These are phyloP conservation scores for Galaxea fascicularis DNA, from an alignment of 92 coral and sea anemone genomes.

Conservation along the genomic window DNA sequence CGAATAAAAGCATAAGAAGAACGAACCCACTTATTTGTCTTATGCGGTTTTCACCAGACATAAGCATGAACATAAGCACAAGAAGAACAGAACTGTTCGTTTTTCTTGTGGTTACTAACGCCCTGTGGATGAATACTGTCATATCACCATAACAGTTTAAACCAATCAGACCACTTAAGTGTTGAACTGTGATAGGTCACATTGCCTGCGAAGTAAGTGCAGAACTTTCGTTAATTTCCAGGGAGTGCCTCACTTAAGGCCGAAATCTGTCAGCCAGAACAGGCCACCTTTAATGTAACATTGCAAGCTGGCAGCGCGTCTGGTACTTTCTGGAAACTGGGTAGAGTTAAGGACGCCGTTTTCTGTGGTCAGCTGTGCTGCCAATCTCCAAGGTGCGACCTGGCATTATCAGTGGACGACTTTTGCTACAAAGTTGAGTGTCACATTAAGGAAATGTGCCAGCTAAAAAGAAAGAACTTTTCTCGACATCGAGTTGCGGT, in stretches of 20 bases:
- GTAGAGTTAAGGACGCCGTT: slow-evolving; percentile 64
- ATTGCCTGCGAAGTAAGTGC: too few relatives aligned
- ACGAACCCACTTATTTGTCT: too few relatives aligned
- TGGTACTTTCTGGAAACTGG: slow-evolving; percentile 87
- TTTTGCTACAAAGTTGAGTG: slow-evolving; percentile 89
- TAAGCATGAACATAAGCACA: too few relatives aligned
- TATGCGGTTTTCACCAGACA: too few relatives aligned
- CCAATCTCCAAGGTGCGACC: slow-evolving; percentile 76
- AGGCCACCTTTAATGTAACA: slow-evolving; percentile 70
- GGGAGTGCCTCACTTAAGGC: slow-evolving; percentile 39
- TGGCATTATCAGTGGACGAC: slow-evolving; percentile 88
- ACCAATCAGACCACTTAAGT: too few relatives aligned
- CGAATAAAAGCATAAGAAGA: too few relatives aligned
- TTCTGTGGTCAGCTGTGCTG: slow-evolving; percentile 86
- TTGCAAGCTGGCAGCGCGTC: slow-evolving; percentile 88
- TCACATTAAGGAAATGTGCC: slow-evolving; percentile 81
- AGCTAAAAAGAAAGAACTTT: slow-evolving; percentile 60
- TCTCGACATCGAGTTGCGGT: slow-evolving; percentile 81
- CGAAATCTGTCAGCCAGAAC: slow-evolving; percentile 40
- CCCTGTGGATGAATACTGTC: too few relatives aligned
- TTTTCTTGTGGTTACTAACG: too few relatives aligned
- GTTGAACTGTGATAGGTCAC: too few relatives aligned
- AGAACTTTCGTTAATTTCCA: not conserved
- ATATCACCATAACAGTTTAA: too few relatives aligned
- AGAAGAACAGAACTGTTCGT: too few relatives aligned